Evolutionary conservation across 2,888 invertebrate genomes (phyloP).

Genomic region (Apodemia zela): DNA sequence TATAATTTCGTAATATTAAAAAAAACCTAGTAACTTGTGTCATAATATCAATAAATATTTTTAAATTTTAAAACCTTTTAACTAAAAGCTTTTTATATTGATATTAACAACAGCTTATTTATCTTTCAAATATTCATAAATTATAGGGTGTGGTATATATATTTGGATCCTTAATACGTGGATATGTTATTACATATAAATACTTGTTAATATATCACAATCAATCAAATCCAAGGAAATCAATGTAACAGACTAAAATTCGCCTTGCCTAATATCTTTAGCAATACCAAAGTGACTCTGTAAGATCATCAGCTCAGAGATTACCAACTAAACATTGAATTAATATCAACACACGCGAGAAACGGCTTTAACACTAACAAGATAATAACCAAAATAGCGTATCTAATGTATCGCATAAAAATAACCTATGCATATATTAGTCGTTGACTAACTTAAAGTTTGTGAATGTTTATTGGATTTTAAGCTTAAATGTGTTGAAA

Average conservation of each 20-base stretch:
- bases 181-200: slow-evolving; percentile 2
- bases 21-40: no score
- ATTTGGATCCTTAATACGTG: not conserved
- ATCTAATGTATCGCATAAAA: not conserved
- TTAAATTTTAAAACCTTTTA: not conserved
- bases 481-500: not conserved
- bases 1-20: no score
- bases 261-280: not conserved
- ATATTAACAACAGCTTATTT: not conserved
- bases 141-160: not conserved
- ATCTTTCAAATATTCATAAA: no score
- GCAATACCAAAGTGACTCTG: slow-evolving; percentile 1
- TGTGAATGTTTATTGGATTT: not conserved
- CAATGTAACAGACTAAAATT: slow-evolving; percentile 13
- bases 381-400: not conserved
- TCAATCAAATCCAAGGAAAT: slow-evolving; percentile 15
- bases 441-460: not conserved
- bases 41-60: no score
- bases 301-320: slow-evolving; percentile 3
- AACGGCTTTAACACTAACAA: not conserved
- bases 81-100: not conserved
- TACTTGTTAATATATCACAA: slow-evolving; percentile 8
- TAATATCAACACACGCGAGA: not conserved
- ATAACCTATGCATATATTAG: slow-evolving; percentile 9
- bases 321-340: slow-evolving; percentile 2